Base-by-base conservation (phyloP, 2,113 vertebrate genomes). In the Gobio gobio region DNA sequence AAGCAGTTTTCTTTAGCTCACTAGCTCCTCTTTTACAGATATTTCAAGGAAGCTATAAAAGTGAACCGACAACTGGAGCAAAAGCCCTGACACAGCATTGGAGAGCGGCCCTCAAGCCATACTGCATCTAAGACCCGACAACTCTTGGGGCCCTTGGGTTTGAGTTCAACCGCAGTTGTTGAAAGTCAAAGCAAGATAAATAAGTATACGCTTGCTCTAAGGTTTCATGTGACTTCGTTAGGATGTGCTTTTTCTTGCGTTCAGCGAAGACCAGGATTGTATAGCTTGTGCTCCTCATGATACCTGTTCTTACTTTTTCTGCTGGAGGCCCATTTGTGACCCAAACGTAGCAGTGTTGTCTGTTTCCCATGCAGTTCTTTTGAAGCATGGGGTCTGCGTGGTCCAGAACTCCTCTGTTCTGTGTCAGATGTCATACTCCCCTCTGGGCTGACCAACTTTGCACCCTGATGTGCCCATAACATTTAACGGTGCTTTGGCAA, bases 401-500 rank as follows among this genome's bases (percentile, higher is more conserved):
- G 91, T 93, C 91, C 91, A 94, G 90, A 94, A 91, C 84, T 85
- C 94, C 92, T 92, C 94, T 95, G 94, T 90, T 89, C 92, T 94
- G 93, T 94, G 93, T 95, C 93, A 93, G 90, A 94, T 94, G 94
- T 94, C 94, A 92, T 93, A 89, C 91, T 93, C 92, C 92, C 85
- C 92, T 93, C 93, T 93, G 93, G 89, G 92, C 91, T 94, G 93
- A 93, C 94, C 95, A 92, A 90, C 91, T 89, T 86, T 89, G 91
- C 89, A 58, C 80, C 93, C 93, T 91, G 89, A 92, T 95, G 94
- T 93, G 93, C 94, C 94, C 91, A 93, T 95, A 95, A 95, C 91
- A 93, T 95, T 94, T 94, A 94, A 95, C 92, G 93, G 90, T 89
- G 90, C 90, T 91, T 93, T 95, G 95, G 94, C 94, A 93, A 92